phyloP scores from a whole-genome alignment of 2,113 vertebrate species.

The Amphiprion ocellaris region DNA sequence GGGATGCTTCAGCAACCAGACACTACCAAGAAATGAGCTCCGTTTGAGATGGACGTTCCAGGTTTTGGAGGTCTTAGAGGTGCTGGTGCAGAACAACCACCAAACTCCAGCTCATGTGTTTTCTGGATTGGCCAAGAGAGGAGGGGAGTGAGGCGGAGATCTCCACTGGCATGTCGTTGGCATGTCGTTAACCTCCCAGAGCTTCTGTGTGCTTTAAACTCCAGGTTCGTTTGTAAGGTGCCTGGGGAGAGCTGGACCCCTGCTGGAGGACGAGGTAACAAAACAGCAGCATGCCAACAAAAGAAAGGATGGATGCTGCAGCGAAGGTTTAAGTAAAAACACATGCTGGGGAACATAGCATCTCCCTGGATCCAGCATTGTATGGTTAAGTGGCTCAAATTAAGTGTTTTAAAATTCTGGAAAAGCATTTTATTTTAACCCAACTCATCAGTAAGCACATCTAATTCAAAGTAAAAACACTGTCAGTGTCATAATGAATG shows the following conservation, averaged over 20 bases:
- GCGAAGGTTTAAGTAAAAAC: constrained; percentile 75
- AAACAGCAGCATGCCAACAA: constrained; percentile 79
- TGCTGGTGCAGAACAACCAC: constrained; percentile 43
- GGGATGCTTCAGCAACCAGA: constrained; percentile 53
- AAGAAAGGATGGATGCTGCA: constrained; percentile 63
- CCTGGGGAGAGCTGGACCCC: constrained; percentile 79
- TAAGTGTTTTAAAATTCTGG: constrained; percentile 45
- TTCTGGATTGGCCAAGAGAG: constrained; percentile 28
- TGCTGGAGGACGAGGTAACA: constrained; percentile 80
- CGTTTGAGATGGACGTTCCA: constrained; percentile 55
- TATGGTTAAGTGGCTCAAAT: constrained; percentile 54
- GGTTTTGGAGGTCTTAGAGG: constrained; percentile 43
- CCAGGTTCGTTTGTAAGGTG: constrained; percentile 79
- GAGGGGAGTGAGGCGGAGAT: constrained; percentile 47
- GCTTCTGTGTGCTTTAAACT: constrained; percentile 77
- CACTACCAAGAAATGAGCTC: constrained; percentile 62
- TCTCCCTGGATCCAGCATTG: constrained; percentile 44
- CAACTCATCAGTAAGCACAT: constrained; percentile 4
- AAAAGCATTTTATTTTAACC: constrained; percentile 25
- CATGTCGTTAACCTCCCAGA: constrained; percentile 86
- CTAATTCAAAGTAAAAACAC: background rate
- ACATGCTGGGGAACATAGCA: constrained; percentile 64
- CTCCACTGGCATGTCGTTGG: constrained; percentile 81
- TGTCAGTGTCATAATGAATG: too few relatives aligned
- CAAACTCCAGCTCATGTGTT: constrained; percentile 12